Base-by-base conservation (phyloP, 92 coral and sea anemone species). In the Zoanthus sansibaricus region DNA sequence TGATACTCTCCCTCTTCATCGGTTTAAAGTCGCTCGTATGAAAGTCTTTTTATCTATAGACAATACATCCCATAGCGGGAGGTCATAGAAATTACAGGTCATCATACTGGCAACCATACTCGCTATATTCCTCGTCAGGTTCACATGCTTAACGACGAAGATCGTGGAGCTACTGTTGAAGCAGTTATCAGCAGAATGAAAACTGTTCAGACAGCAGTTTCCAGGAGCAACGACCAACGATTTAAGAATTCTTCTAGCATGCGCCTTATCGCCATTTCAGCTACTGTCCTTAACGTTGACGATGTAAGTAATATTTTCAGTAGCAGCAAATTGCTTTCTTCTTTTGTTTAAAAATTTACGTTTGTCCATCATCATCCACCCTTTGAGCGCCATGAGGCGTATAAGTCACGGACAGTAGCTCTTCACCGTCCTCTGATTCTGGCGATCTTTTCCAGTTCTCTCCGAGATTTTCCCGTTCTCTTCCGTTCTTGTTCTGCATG, bases 111-210 rank as follows among this genome's bases (percentile, higher is more conserved):
- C 8, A 0, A 49, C 8, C 12, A 49, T 10, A 49, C 25, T 62
- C 21, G 30, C 69, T n/a, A n/a, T 8, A 20, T 62, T 16, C 54
- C 5, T 49, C 49, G 54, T 20, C 25, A 97, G 99, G 95, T 97
- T 78, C 99, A 97, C 83, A 88, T 94, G 13, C 82, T 97, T 6
- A 97, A 97, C 74, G 99, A 97, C 33, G 98, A 92, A 46, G 93
- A 94, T 51, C 94, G 99, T 68, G 99, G 99, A 7, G 98, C 99
- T 11, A 95, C 98, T 9, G 95, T 97, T 48, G 99, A 97, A 80
- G 99, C 98, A 42, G 99, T 97, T 6, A 95, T 97, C 52, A 97
- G 99, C 89, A 91, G 99, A 51, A 97, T 97, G 99, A 97, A 97
- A 84, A 97, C 99, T 25, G 98, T 97, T 21, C 98, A 97, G 76